Percentiles rank a stretch among this genome's conserved stretches.
phyloP scores from a whole-genome alignment of 2,888 invertebrate genomes.

The Enchytraeus crypticus region DNA sequence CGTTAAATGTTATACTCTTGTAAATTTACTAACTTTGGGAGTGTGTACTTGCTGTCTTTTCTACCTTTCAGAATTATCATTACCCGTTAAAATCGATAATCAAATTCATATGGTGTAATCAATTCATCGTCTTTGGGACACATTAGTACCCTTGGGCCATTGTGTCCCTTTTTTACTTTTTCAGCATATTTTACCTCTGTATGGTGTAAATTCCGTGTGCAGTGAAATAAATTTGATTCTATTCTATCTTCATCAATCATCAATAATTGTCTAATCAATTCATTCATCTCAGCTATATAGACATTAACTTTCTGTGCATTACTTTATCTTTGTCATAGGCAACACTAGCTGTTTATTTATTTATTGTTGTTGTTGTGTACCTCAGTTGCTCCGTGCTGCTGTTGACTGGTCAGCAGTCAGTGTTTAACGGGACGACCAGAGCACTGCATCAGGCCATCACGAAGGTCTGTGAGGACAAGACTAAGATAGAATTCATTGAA shows the following conservation, averaged over 20 bases:
- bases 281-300: too few relatives aligned
- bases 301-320: background rate
- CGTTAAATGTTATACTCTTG: background rate
- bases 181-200: background rate
- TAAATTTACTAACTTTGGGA: too few relatives aligned
- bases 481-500: conserved; percentile 72
- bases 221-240: too few relatives aligned
- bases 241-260: too few relatives aligned
- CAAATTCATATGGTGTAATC: background rate
- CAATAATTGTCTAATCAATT: too few relatives aligned
- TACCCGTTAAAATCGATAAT: background rate
- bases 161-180: background rate
- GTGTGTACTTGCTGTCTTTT: too few relatives aligned
- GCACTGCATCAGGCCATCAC: conserved; percentile 36
- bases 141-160: too few relatives aligned
- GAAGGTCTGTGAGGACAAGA: conserved; percentile 56
- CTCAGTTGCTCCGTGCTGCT: conserved; percentile 54
- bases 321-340: background rate
- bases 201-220: too few relatives aligned
- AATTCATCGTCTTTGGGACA: too few relatives aligned
- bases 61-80: too few relatives aligned
- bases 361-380: background rate
- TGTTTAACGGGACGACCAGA: conserved; percentile 68
- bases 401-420: conserved; percentile 57
- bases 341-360: background rate